phyloP scores from a whole-genome alignment of 1,140 invertebrate genomes.

The Brachionus plicatilis region DNA sequence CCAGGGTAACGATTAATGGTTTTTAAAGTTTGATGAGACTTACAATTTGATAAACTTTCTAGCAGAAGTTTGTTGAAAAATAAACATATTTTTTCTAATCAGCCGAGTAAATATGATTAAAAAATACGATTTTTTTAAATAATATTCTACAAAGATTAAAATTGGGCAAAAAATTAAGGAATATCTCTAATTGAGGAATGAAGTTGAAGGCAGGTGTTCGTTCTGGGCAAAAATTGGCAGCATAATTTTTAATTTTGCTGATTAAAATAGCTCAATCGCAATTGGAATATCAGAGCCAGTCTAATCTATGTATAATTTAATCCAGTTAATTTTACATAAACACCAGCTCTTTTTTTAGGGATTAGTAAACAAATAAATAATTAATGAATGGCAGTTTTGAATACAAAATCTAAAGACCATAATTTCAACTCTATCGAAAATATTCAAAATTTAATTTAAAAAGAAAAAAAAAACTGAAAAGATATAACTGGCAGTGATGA shows the following conservation, averaged over 20 bases:
- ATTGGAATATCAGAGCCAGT: neutral
- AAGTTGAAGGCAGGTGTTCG: neutral
- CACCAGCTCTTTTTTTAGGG: neutral
- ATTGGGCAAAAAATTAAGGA: neutral
- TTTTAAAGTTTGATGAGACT: no score
- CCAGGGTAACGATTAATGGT: no score
- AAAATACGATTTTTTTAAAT: no score
- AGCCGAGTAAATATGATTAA: no score
- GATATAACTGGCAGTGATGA: neutral
- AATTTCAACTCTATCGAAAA: neutral
- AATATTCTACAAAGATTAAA: neutral
- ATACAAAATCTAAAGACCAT: neutral
- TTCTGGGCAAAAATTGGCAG: neutral
- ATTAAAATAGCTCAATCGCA: neutral
- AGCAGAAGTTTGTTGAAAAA: no score
- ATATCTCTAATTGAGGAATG: neutral
- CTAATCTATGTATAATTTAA: neutral
- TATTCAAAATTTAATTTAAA: constrained; percentile 3
- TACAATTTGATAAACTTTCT: no score
- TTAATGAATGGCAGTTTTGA: neutral
- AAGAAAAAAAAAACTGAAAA: neutral
- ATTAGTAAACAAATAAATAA: neutral
- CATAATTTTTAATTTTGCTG: neutral
- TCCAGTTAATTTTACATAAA: neutral
- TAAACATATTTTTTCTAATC: no score